Base-by-base conservation (phyloP, 2,797 vertebrate genomes). In the Peromyscus melanophrys region DNA sequence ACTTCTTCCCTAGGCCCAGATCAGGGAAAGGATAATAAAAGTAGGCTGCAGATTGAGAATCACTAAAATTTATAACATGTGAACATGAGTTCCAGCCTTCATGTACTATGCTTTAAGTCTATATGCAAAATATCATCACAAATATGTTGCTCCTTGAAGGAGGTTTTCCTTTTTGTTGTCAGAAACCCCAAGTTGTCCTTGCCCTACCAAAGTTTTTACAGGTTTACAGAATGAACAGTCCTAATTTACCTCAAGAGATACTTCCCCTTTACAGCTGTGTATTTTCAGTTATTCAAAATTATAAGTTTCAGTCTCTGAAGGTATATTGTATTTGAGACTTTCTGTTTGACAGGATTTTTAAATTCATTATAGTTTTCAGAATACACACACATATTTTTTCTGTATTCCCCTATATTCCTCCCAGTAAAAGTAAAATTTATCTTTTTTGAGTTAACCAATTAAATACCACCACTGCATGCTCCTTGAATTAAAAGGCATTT, bases 401-500 rank as follows among this genome's bases (percentile, higher is more conserved):
- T 55, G 14, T n/a, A 86, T 57, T n/a, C 7, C 27, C 14, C 17
- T 90, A 23, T 81, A 57, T 55, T 81, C 21, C 1, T 1, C 6
- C n/a, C 6, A 67, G 1, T 61, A 23, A 90, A 96, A 78, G 16
- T 52, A 92, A 85, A 13, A 14, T 90, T 65, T 85, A 6, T 86
- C 19, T 94, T 71, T 34, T 75, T 89, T 77, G 49, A 94, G 69
- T 93, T 59, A 37, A 4, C 27, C 83, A 34, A 29, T 57, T 63
- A 34, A 55, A 88, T 34, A 88, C 4, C 55, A 93, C 63, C 92
- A 89, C 61, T 71, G 83, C 46, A 73, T 78, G 13, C 21, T 83
- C 57, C 23, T 96, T 89, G 12, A 67, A 86, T 82, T 93, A 90
- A 92, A 88, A 57, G 37, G 0, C 57, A 40, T 86, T 87, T 55